Evolutionary conservation across 2,113 vertebrate species (phyloP).

Genomic region (Cinclus mexicanus): DNA sequence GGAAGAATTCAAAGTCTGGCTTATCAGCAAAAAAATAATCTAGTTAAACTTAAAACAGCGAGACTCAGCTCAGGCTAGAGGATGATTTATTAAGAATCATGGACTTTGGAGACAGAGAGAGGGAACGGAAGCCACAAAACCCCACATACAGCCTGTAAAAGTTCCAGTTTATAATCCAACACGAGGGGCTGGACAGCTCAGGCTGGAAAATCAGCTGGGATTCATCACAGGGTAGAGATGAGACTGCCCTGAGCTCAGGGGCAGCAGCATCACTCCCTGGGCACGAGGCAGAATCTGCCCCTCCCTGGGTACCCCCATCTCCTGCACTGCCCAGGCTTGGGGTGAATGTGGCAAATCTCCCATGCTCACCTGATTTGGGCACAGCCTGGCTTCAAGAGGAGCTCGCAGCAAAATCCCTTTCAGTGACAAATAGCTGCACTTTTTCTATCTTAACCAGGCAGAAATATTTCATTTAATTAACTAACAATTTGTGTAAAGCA

Average conservation of each 20-base stretch:
- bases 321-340: neutral
- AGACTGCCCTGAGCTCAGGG: neutral
- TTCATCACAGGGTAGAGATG: slow-evolving; percentile 3
- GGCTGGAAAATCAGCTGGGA: slow-evolving; percentile 38
- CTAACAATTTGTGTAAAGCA: neutral
- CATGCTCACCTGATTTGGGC: fast-evolving
- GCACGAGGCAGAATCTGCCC: fast-evolving
- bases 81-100: slow-evolving; percentile 36
- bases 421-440: neutral
- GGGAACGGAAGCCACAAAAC: slow-evolving; percentile 49
- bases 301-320: neutral
- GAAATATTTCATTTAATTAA: neutral
- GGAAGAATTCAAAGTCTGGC: slow-evolving; percentile 54
- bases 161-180: slow-evolving; percentile 32
- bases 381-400: neutral
- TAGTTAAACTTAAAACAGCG: slow-evolving; percentile 46
- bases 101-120: slow-evolving; percentile 32
- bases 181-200: neutral
- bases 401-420: neutral
- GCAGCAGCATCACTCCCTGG: neutral
- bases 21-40: slow-evolving; percentile 63
- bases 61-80: slow-evolving; percentile 26
- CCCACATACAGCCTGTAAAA: slow-evolving; percentile 39
- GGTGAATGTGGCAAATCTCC: fast-evolving
- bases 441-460: neutral